phyloP scores from a whole-genome alignment of 2,113 vertebrate genomes.

The Muscicapa adusta region DNA sequence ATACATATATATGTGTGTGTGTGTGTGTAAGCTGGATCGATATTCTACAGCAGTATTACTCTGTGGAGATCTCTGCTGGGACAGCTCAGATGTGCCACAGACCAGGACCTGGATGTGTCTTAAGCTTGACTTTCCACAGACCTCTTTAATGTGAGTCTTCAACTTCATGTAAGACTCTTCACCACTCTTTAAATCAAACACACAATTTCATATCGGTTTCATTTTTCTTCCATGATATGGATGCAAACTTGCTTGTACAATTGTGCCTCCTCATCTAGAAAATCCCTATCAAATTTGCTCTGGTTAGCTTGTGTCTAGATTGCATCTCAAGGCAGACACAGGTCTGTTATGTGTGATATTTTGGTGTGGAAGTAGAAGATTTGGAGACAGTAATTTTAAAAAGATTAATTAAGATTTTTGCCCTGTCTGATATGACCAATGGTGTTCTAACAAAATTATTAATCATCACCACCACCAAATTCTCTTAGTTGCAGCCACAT shows the following conservation, averaged over 20 bases:
- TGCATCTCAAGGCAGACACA: neutral
- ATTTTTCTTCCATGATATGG: neutral
- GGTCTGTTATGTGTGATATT: neutral
- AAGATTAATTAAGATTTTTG: neutral
- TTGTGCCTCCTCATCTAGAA: neutral
- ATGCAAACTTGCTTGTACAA: neutral
- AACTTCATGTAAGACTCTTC: neutral
- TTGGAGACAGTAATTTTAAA: neutral
- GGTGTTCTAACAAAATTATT: neutral
- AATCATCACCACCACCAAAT: neutral
- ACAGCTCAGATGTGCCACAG: neutral
- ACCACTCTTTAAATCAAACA: neutral
- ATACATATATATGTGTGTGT: neutral
- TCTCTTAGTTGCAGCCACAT: neutral
- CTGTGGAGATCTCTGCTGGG: neutral
- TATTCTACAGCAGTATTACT: neutral
- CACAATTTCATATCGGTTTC: accelerated
- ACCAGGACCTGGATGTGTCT: neutral
- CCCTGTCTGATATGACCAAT: neutral
- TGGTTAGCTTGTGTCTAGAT: neutral
- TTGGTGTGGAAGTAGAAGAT: neutral
- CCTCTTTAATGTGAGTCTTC: neutral
- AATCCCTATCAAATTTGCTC: neutral
- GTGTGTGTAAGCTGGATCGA: neutral
- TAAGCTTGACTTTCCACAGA: neutral